Conservation (phyloP, 2,797 vertebrate genomes). For the Spheniscus humboldti region DNA sequence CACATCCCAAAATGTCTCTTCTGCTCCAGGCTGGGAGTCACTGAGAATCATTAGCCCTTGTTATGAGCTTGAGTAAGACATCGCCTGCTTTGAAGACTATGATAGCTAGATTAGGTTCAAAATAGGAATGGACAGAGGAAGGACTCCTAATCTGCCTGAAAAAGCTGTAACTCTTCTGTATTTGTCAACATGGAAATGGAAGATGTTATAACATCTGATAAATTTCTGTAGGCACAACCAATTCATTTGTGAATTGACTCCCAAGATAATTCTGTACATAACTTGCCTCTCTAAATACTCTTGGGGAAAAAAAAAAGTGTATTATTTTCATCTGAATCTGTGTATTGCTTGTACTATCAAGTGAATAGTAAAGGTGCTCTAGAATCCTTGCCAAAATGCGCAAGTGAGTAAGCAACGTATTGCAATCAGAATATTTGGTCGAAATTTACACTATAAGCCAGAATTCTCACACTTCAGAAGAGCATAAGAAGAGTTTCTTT, state of each 20-base stretch:
- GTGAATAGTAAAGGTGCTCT: background rate
- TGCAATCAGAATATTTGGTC: background rate
- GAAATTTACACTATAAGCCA: background rate
- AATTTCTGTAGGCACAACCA: background rate
- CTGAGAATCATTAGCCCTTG: background rate
- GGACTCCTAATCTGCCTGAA: background rate
- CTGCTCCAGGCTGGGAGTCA: background rate
- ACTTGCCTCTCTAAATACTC: background rate
- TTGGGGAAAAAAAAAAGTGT: background rate
- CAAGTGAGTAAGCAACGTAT: background rate
- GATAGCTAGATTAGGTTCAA: background rate
- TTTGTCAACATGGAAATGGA: background rate
- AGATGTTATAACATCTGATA: background rate
- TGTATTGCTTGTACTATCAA: background rate
- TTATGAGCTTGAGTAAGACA: background rate
- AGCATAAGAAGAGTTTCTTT: background rate
- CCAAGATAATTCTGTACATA: background rate
- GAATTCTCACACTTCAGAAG: background rate
- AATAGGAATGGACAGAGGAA: background rate
- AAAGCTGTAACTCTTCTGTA: background rate
- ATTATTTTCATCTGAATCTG: background rate
- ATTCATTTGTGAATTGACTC: background rate
- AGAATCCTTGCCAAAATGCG: background rate
- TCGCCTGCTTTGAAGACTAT: background rate
- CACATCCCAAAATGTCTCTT: background rate